Base-by-base conservation (phyloP, 2,113 vertebrate species). In the Glaucidium brasilianum region DNA sequence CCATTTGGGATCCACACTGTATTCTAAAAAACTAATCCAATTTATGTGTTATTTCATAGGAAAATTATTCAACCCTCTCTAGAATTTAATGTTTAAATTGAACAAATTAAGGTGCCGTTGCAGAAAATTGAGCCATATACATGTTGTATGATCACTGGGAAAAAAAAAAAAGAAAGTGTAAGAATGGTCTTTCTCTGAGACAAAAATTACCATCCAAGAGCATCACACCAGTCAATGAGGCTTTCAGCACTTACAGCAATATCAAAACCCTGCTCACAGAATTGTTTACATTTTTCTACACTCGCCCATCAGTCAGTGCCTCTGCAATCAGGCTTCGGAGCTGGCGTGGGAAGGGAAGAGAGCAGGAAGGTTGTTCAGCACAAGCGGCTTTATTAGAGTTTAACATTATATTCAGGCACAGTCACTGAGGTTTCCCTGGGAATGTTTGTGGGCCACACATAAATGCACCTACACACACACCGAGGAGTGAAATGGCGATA, bases 371-470 rank as follows among this genome's bases (percentile, higher is more conserved):
- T 1, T 34, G 13, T 22, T 49, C 27, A 68, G 79, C 41, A 80
- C 50, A 35, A 77, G 45, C 13, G 21, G 10, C 11, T 94, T 64
- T 69, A 35, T 84, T 16, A 45, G 14, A 73, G 12, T 17, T 85
- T 67, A 32, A 0, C 2, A 2, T 3, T n/a, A 12, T 10, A 1
- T 10, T 59, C 60, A 45, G 47, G 26, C 0, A 0, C 52, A 34
- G 41, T 17, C 53, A 27, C 60, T 14, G 53, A 60, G 20, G 8
- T 29, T 72, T 78, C 43, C 43, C 53, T 72, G 45, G 66, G 37
- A 79, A 20, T 0, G 0, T 4, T 41, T 62, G 29, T 22, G 49
- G 9, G 29, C n/a, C 60, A 18, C 35, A 6, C 6, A 15, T n/a
- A 30, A 12, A 47, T 1, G 12, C 27, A 19, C 18, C 43, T 20